Conservation (phyloP, 2,888 invertebrate genomes). For the Ceramica pisi region DNA sequence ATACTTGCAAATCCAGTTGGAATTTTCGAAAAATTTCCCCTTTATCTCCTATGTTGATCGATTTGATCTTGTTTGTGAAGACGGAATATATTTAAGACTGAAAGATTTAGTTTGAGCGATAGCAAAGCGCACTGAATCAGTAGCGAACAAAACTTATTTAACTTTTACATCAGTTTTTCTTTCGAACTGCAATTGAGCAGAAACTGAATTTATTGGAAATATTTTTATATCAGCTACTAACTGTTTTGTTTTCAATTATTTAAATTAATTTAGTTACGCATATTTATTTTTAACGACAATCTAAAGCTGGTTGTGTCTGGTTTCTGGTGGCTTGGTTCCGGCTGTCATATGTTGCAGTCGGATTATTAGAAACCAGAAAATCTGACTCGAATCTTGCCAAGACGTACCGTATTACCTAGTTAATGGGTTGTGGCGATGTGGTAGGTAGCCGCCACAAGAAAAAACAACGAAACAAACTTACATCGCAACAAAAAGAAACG, state of each 20-base stretch:
- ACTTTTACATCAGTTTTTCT: slow-evolving; percentile 26
- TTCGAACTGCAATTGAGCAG: slow-evolving; percentile 13
- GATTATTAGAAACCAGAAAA: too few relatives aligned
- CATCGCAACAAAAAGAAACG: too few relatives aligned
- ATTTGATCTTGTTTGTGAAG: slow-evolving; percentile 56
- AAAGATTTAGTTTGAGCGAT: slow-evolving; percentile 32
- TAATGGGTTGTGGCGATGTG: too few relatives aligned
- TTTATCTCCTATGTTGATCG: slow-evolving; percentile 55
- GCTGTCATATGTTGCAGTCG: too few relatives aligned
- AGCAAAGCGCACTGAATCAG: slow-evolving; percentile 25
- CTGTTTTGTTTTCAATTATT: neutral
- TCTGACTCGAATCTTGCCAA: too few relatives aligned
- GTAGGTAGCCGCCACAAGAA: too few relatives aligned
- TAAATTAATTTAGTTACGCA: neutral
- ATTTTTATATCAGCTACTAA: neutral
- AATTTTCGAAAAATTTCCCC: slow-evolving; percentile 66
- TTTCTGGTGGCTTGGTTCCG: too few relatives aligned
- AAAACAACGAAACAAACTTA: too few relatives aligned
- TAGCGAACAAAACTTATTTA: slow-evolving; percentile 23
- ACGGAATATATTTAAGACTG: slow-evolving; percentile 27
- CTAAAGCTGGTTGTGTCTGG: too few relatives aligned
- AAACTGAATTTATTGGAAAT: slow-evolving; percentile 20
- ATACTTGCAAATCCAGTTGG: slow-evolving; percentile 76
- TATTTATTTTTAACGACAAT: neutral
- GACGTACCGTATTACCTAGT: too few relatives aligned